Evolutionary conservation across 2,113 vertebrate genomes (phyloP).

Genomic region (Nansenia antarctica): DNA sequence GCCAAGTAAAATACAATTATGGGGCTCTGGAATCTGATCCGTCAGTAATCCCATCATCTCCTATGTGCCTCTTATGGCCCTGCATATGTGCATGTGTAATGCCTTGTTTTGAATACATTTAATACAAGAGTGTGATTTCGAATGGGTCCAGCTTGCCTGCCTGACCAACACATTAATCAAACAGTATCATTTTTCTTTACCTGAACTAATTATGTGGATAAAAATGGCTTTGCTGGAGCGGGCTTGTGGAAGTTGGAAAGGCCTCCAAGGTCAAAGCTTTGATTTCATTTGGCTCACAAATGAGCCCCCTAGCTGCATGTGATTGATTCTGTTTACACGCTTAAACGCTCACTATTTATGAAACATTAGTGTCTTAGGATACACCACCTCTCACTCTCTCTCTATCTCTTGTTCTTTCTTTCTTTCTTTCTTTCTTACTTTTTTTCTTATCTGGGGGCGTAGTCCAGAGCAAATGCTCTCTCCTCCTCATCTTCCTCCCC

Average conservation of each 20-base stretch:
- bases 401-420: background rate
- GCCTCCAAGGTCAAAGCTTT: constrained; percentile 39
- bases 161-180: constrained; percentile 54
- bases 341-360: constrained; percentile 39
- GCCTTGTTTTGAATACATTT: background rate
- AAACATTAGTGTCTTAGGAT: constrained; percentile 45
- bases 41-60: constrained; percentile 19
- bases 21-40: constrained; percentile 14
- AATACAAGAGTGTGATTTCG: constrained; percentile 12
- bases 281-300: constrained; percentile 55
- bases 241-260: constrained; percentile 2
- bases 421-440: no score
- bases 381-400: background rate
- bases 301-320: constrained; percentile 50
- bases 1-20: constrained; percentile 49
- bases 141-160: background rate
- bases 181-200: constrained; percentile 41
- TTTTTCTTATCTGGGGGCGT: background rate
- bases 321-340: constrained; percentile 57
- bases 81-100: constrained; percentile 27
- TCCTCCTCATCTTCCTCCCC: constrained; percentile 30
- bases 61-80: background rate
- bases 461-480: background rate
- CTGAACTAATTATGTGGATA: constrained; percentile 51
- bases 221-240: constrained; percentile 44